Conservation (phyloP, 1,140 invertebrate species). For the Brachionus manjavacas region DNA sequence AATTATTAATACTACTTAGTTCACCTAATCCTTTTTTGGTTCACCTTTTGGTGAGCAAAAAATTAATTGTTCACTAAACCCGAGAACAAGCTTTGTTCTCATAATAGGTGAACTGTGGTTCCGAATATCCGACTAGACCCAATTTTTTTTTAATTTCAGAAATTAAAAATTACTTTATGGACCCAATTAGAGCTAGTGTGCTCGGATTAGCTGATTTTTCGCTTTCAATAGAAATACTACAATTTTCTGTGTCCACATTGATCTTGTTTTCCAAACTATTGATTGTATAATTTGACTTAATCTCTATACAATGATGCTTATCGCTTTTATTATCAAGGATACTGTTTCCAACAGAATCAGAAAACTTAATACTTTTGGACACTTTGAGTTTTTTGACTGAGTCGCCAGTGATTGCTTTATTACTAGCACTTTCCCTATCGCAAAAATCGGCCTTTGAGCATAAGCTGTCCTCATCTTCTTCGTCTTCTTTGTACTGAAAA, state of each 20-base stretch:
- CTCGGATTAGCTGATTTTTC: constrained; percentile 28
- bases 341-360: not conserved
- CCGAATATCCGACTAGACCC: too few species aligned
- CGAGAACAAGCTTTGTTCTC: too few species aligned
- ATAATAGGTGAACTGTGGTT: too few species aligned
- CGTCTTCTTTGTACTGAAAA: constrained; percentile 4
- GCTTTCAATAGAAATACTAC: constrained; percentile 16
- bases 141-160: too few species aligned
- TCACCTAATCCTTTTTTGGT: too few species aligned
- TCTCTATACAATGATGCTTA: not conserved
- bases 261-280: constrained; percentile 6
- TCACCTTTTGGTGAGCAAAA: too few species aligned
- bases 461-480: not conserved
- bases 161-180: constrained; percentile 27
- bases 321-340: not conserved
- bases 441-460: not conserved
- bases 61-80: too few species aligned
- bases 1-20: too few species aligned
- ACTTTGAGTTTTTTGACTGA: not conserved
- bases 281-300: constrained; percentile 33
- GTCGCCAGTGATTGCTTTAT: not conserved
- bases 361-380: constrained; percentile 23
- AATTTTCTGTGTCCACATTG: not conserved
- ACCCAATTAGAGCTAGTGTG: not conserved
- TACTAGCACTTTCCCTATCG: constrained; percentile 12